Percentiles rank a stretch among this genome's conserved stretches.
These are phyloP conservation scores for Ormyrus rosae DNA, from an alignment of 2,888 invertebrate species.

Conservation along the genomic window DNA sequence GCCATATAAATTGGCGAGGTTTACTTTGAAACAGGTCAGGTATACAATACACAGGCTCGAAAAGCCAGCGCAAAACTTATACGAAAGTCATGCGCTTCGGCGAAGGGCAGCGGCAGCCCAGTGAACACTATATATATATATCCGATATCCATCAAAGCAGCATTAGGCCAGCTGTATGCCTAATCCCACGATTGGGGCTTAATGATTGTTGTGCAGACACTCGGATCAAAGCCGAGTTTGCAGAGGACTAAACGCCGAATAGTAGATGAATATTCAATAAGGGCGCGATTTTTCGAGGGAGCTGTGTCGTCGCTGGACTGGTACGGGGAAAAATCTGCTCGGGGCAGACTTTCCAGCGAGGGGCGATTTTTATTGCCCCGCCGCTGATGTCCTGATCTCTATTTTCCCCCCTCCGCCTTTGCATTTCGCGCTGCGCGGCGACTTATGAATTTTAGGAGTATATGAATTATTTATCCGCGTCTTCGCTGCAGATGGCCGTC, in stretches of 20 bases:
- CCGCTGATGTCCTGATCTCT: constrained; percentile 25
- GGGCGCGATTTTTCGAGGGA: not conserved
- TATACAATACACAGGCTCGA: too few species aligned
- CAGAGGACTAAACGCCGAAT: constrained; percentile 12
- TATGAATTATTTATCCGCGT: constrained; percentile 44
- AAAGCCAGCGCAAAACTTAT: too few species aligned
- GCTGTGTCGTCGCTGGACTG: not conserved
- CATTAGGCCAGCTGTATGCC: not conserved
- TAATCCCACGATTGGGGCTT: not conserved
- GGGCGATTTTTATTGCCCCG: constrained; percentile 46
- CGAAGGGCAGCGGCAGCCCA: too few species aligned
- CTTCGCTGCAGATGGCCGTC: not conserved
- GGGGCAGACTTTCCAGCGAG: not conserved
- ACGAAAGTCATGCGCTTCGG: too few species aligned
- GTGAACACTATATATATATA: too few species aligned
- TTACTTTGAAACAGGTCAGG: too few species aligned
- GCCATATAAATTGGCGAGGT: too few species aligned
- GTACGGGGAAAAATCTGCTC: constrained; percentile 48
- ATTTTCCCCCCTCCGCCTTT: constrained; percentile 13
- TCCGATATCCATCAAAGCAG: too few species aligned
- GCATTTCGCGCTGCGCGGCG: not conserved
- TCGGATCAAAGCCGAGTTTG: constrained; percentile 15
- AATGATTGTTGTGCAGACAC: constrained; percentile 23
- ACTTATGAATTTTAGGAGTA: constrained; percentile 43
- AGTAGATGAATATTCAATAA: constrained; percentile 46